Base-by-base conservation (phyloP, 2,797 vertebrate species). In the Sciurus carolinensis region DNA sequence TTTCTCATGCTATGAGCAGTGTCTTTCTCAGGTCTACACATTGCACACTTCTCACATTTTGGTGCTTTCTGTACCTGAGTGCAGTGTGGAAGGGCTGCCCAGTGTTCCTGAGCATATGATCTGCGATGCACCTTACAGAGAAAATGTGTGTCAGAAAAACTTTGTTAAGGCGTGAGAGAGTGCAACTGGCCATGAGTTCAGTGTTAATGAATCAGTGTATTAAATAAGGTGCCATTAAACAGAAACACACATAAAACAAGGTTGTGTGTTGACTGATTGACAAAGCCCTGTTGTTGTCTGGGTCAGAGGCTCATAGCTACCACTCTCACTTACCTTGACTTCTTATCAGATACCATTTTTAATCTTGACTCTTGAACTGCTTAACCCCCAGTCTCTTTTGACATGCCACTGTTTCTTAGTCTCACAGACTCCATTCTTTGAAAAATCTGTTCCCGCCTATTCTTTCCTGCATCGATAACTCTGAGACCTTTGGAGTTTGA, bases 281-380 rank as follows among this genome's bases (percentile, higher is more conserved):
- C 50, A 66, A 69, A 44, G 26, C 59, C 66, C 26, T 62, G 10
- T 8, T 3, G 80, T 33, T 39, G 13, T 54, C n/a, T 12, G 22
- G 15, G 39, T 67, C 50, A 20, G 50, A 67, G 62, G 12, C 81
- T 92, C 26, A 30, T 17, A 42, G 86, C 52, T 50, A 57, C 13
- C 44, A 33, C 12, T n/a, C 22, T 36, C 79, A 10, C 24, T 83
- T 39, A 79, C 59, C 10, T 54, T 80, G 64, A 84, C 57, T 73
- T 94, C 24, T n/a, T 94, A 69, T 59, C 62, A 69, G 71, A 52
- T 8, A 52, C 67, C 64, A 67, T 59, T 72, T 94, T 81, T 54
- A 62, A 72, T 91, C 54, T 82, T 44, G 47, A 80, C 66, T 85
- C 52, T 81, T 73, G 72, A 71, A 57, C 72, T 72, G 59, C 81